Conservation (phyloP, 2,888 invertebrate genomes). For the Eristalis pertinax region DNA sequence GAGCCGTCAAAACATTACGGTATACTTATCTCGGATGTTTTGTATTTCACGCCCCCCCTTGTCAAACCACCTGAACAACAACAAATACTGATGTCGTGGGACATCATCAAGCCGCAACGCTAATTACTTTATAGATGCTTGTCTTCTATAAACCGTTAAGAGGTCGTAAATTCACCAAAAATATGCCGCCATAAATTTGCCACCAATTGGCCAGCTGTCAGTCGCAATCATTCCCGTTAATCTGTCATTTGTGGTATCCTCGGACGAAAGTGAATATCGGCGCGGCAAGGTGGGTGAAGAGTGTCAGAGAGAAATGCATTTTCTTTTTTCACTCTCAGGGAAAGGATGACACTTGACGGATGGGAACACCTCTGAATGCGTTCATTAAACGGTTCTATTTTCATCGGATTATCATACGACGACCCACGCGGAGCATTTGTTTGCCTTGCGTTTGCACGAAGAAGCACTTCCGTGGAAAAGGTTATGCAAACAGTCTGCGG, state of each 20-base stretch:
- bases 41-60: background rate
- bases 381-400: background rate
- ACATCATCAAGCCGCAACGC: background rate
- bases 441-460: background rate
- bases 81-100: background rate
- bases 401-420: background rate
- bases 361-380: background rate
- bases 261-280: background rate
- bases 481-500: background rate
- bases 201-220: background rate
- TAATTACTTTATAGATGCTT: constrained; percentile 19
- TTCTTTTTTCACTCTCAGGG: background rate
- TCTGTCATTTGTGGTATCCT: background rate
- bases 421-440: background rate
- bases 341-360: background rate
- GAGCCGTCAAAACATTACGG: background rate
- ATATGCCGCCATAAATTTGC: background rate
- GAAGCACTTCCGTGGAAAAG: background rate
- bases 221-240: background rate
- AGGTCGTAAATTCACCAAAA: background rate
- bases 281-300: too few relatives aligned
- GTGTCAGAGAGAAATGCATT: background rate
- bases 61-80: constrained; percentile 8
- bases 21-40: too few relatives aligned
- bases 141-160: background rate